Evolutionary conservation across 1,140 invertebrate genomes (phyloP), one percentile per base, ranked within the genome.

Genomic region (Aphaenogaster ashmeadi): DNA sequence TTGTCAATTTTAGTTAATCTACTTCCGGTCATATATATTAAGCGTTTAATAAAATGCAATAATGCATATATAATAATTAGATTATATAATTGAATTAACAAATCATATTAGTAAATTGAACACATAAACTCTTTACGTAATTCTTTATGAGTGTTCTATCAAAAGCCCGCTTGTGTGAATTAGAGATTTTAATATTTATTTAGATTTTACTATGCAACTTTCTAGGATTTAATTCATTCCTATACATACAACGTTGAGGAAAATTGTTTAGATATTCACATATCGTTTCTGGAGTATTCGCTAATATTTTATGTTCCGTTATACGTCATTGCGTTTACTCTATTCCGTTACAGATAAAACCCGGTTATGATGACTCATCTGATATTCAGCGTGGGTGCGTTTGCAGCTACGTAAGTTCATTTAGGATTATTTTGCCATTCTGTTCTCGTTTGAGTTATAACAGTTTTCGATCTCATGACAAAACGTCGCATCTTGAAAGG

Each of bases 341-440:
- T 66, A 27, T 9, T 56, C 27, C 15, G 15, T 0, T 71, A 85
- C 18, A 58, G 52, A 52, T 58, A 36, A 33, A 56, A 81, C 27
- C 18, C 33, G 21, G 33, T 54, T 81, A 77, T 8, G 41, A 27
- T 18, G n/a, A 18, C 50, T 44, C 60, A 50, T 78, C 38, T 66
- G 4, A 47, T 33, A 69, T 66, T 77, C 38, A 62, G 58, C 71
- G 91, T 92, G 58, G 86, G 88, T 88, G 88, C 58, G 52, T 85
- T 74, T 83, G 58, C 38, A 66, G 81, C 44, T 88, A 90, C 91
- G 92, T 92, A 88, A 80, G 91, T 88, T 91, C 90, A 93, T 94
- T 93, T 87, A 93, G 69, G 86, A 90, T 91, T 79, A 86, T 60
- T 88, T 88, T 71, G 88, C 56, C 87, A 90, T 91, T 91, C 86